Evolutionary conservation across 2,113 vertebrate species (phyloP).

Genomic region (Motacilla tschutschensis): DNA sequence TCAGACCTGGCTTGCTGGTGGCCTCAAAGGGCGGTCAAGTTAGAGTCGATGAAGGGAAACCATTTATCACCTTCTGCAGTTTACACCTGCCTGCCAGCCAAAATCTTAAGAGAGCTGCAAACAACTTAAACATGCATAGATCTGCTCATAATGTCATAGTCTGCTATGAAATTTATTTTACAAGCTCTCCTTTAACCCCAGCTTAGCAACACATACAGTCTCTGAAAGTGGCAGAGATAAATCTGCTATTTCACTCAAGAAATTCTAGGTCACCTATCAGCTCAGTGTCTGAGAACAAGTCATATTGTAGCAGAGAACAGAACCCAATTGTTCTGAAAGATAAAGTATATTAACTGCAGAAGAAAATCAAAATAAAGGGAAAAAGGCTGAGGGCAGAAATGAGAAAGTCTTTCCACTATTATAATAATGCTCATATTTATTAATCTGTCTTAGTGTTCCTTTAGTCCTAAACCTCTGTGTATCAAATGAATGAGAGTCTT

Average conservation of each 20-base stretch:
- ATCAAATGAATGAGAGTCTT: not conserved
- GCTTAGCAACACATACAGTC: not conserved
- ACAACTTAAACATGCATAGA: not conserved
- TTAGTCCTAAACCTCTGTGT: not conserved
- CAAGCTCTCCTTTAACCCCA: not conserved
- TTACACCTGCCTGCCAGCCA: constrained; percentile 10
- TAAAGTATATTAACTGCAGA: not conserved
- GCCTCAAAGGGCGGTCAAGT: constrained; percentile 29
- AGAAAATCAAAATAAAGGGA: not conserved
- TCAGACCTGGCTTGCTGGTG: not conserved
- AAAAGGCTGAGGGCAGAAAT: not conserved
- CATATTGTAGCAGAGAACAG: not conserved
- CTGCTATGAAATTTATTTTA: not conserved
- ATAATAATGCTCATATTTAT: not conserved
- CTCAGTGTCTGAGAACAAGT: not conserved
- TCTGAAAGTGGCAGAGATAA: not conserved
- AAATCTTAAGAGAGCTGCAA: constrained; percentile 18
- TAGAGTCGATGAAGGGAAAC: constrained; percentile 4
- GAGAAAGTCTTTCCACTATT: not conserved
- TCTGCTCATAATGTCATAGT: constrained; percentile 2
- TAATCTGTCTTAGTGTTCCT: not conserved
- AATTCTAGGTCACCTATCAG: not conserved
- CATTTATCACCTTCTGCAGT: constrained; percentile 34
- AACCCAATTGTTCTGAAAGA: not conserved
- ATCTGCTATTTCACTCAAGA: not conserved